A percentile compares a stretch with the other conserved stretches of the same genome.
Evolutionary conservation across 2,113 vertebrate genomes (phyloP).

Genomic region (Channa argus): DNA sequence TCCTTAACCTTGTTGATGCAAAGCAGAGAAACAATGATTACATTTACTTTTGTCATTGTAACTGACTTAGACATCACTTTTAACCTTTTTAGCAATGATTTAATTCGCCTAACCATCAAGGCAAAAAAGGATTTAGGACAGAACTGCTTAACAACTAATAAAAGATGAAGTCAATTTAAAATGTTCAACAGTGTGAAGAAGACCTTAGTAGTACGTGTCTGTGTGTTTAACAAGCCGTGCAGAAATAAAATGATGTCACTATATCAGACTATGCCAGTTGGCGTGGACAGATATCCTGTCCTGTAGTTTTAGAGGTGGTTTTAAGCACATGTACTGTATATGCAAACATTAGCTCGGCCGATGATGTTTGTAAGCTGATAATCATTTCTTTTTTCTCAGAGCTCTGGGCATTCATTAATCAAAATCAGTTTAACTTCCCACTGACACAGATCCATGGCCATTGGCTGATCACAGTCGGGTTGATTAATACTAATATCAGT

Average conservation of each 20-base stretch:
- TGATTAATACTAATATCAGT: conserved; percentile 53
- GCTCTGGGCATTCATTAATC: neutral
- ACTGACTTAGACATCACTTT: neutral
- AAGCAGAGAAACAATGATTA: neutral
- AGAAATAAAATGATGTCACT: conserved; percentile 50
- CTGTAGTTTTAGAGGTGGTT: conserved; percentile 27
- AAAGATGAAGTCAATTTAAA: no score
- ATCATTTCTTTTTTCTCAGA: neutral
- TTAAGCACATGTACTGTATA: neutral
- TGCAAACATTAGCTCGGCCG: conserved; percentile 11
- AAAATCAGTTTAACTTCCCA: neutral
- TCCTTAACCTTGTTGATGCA: neutral
- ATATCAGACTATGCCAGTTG: conserved; percentile 48
- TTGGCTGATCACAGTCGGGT: neutral
- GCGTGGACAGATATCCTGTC: conserved; percentile 51
- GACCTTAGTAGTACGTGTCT: conserved; percentile 3
- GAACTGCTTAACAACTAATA: no score
- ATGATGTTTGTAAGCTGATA: neutral
- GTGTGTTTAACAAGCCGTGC: conserved; percentile 20
- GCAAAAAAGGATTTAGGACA: neutral
- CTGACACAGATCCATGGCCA: conserved; percentile 5
- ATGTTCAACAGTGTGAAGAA: conserved; percentile 10
- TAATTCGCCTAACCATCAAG: neutral
- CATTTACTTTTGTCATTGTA: neutral
- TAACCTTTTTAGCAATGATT: neutral